These are phyloP conservation scores for Cosmopolites sordidus DNA, from an alignment of 2,888 invertebrate species.

Conservation along the genomic window DNA sequence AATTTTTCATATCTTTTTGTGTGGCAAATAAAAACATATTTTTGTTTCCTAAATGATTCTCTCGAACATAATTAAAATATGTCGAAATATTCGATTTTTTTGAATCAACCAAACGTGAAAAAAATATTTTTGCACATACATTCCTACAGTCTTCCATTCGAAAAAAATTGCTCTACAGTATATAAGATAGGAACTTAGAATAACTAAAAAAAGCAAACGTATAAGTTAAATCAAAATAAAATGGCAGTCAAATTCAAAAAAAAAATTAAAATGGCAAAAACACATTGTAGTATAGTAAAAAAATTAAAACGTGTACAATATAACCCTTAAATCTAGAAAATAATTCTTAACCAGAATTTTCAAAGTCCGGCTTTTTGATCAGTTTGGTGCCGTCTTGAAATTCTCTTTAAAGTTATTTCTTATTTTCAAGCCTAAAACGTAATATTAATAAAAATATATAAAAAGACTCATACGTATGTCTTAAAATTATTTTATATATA, in stretches of 20 bases:
- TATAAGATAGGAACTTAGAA: constrained; percentile 43
- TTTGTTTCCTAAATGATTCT: constrained; percentile 4
- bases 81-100: neutral
- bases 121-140: constrained; percentile 9
- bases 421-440: constrained; percentile 19
- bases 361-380: constrained; percentile 19
- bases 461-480: constrained; percentile 25
- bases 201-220: constrained; percentile 39
- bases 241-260: constrained; percentile 42
- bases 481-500: constrained; percentile 21
- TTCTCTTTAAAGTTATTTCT: constrained; percentile 15
- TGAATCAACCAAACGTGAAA: neutral
- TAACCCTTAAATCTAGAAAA: neutral
- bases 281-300: constrained; percentile 29
- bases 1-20: neutral
- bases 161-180: constrained; percentile 36
- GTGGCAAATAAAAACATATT: constrained; percentile 13
- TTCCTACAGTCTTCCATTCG: constrained; percentile 31
- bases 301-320: constrained; percentile 1
- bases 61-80: constrained; percentile 3
- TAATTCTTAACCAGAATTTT: constrained; percentile 5
- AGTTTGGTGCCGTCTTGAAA: constrained; percentile 15
- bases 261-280: constrained; percentile 40
- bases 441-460: constrained; percentile 29
- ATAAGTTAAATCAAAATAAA: constrained; percentile 41